Evolutionary conservation across 1,140 invertebrate genomes (phyloP).

Genomic region (Pogonus chalceus): DNA sequence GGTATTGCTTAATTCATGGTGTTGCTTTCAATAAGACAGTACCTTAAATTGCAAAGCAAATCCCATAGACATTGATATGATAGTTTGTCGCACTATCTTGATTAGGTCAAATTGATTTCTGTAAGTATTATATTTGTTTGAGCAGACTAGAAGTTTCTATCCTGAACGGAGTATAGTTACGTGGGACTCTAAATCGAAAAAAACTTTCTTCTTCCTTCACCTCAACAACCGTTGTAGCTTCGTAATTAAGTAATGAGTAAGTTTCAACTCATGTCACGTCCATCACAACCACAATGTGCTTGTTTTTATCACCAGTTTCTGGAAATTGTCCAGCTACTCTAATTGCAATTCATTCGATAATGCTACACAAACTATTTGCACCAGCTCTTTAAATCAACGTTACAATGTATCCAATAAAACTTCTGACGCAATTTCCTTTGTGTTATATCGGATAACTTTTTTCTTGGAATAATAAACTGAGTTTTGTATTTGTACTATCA

Average conservation of each 20-base stretch:
- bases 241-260: conserved; percentile 29
- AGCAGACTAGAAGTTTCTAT: conserved; percentile 26
- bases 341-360: conserved; percentile 17
- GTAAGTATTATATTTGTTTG: too few species aligned
- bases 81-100: too few species aligned
- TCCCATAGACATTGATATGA: too few species aligned
- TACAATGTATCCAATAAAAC: conserved; percentile 18
- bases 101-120: too few species aligned
- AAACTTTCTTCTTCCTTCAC: conserved; percentile 27
- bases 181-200: conserved; percentile 27
- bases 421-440: conserved; percentile 3
- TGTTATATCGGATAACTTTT: too few species aligned
- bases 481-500: background rate
- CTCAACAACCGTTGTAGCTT: conserved; percentile 28
- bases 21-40: too few species aligned
- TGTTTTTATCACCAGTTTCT: conserved; percentile 13
- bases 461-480: background rate
- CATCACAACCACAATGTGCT: conserved; percentile 16
- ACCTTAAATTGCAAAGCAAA: too few species aligned
- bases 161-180: conserved; percentile 30
- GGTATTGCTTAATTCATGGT: too few species aligned
- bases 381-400: conserved; percentile 16
- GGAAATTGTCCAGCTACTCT: conserved; percentile 15
- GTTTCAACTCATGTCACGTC: conserved; percentile 30
- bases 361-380: conserved; percentile 14